A percentile compares a stretch with the other conserved stretches of the same genome.
Conservation (phyloP, 2,888 invertebrate species). For the Callosobruchus maculatus region DNA sequence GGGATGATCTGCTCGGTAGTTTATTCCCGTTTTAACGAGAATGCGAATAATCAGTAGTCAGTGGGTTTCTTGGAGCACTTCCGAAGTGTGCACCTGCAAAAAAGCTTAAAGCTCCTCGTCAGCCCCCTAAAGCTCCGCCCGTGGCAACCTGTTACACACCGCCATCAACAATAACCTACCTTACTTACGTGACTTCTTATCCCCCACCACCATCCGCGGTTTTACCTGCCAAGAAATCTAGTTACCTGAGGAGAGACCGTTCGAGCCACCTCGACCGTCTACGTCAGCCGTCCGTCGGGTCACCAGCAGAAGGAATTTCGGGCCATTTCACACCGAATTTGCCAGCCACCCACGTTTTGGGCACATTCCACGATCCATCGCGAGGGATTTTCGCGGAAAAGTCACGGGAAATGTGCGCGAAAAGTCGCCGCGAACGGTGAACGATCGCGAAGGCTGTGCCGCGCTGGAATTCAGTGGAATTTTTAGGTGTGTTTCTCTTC, state of each 20-base stretch:
- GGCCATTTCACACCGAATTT: conserved; percentile 12
- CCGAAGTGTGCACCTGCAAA: neutral
- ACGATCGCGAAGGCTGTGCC: neutral
- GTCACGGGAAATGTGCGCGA: neutral
- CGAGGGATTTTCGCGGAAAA: neutral
- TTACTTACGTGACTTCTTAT: conserved; percentile 8
- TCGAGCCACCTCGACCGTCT: conserved; percentile 18
- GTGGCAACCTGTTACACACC: neutral
- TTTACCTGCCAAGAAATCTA: conserved; percentile 24
- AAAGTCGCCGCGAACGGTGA: neutral
- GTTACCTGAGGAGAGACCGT: conserved; percentile 22
- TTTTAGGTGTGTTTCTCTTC: conserved; percentile 23
- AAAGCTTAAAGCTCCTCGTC: neutral
- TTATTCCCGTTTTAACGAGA: too few species aligned
- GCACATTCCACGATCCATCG: conserved; percentile 4
- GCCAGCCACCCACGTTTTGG: conserved; percentile 3
- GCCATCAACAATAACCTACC: conserved; percentile 9
- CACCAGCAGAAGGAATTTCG: conserved; percentile 13
- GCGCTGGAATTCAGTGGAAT: conserved; percentile 17
- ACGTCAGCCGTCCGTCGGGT: conserved; percentile 16
- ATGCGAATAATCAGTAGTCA: too few species aligned
- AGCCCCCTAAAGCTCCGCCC: neutral
- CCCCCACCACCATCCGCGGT: conserved; percentile 16
- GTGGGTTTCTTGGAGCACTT: too few species aligned
- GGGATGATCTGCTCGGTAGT: too few species aligned